Percentiles rank a stretch among this genome's conserved stretches.
These are phyloP conservation scores for Oceanodroma tethys DNA, from an alignment of 2,113 vertebrate genomes.

Conservation along the genomic window DNA sequence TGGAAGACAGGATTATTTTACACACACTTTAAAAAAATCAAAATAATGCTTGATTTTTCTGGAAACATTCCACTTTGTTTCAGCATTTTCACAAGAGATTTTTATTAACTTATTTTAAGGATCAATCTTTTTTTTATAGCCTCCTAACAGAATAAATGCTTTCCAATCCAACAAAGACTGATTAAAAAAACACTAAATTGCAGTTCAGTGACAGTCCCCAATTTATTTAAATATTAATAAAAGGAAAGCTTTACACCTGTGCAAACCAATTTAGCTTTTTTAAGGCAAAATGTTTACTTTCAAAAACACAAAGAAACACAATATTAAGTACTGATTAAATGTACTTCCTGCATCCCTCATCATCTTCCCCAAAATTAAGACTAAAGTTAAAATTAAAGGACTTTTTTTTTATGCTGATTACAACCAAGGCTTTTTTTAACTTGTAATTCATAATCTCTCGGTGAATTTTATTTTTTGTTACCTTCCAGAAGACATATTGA, in stretches of 20 bases:
- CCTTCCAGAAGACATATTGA: not conserved
- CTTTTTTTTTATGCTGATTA: not conserved
- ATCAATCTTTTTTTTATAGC: not conserved
- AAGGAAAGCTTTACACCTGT: constrained; percentile 33
- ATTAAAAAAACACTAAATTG: not conserved
- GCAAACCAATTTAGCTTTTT: not conserved
- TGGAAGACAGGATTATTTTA: constrained; percentile 53
- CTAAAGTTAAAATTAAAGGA: not conserved
- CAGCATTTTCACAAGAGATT: constrained; percentile 15
- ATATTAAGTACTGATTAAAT: not conserved
- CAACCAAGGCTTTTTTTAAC: not conserved
- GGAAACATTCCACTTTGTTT: constrained; percentile 31
- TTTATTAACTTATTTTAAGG: constrained; percentile 47
- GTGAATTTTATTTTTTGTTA: not conserved
- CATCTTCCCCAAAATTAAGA: not conserved
- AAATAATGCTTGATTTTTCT: constrained; percentile 29
- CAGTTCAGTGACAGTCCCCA: not conserved
- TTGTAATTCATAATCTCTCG: not conserved
- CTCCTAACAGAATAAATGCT: not conserved
- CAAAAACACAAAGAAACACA: not conserved
- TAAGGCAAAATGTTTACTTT: not conserved
- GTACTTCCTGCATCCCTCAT: not conserved
- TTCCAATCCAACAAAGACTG: not conserved
- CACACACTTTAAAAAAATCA: not conserved
- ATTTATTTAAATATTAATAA: constrained; percentile 22